Percentiles rank a stretch among this genome's conserved stretches.
These are phyloP conservation scores for Copsychus sechellarum DNA, from an alignment of 2,113 vertebrate species.

Conservation along the genomic window DNA sequence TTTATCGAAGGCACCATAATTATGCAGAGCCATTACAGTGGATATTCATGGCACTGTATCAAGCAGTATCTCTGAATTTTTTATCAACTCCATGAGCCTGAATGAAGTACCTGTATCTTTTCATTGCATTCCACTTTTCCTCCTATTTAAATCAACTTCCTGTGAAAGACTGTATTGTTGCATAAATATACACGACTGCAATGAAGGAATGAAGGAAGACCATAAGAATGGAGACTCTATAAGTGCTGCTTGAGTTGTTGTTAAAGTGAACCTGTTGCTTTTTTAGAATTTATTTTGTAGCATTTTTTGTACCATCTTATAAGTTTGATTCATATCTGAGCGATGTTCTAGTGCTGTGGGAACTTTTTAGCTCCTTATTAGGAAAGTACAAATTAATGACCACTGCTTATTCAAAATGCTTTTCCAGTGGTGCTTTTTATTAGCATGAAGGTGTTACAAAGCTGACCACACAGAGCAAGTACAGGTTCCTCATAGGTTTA, in stretches of 20 bases:
- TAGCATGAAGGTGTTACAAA: neutral
- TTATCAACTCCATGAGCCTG: neutral
- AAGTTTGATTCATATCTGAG: neutral
- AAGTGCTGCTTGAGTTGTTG: neutral
- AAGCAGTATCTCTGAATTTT: constrained; percentile 15
- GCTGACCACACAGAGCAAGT: neutral
- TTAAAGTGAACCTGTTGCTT: neutral
- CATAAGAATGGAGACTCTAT: rapidly evolving
- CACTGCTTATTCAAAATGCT: neutral
- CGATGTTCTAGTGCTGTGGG: neutral
- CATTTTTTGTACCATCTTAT: neutral
- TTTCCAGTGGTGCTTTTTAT: neutral
- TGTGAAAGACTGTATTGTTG: neutral
- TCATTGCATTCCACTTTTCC: neutral
- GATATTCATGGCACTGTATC: neutral
- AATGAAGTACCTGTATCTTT: neutral
- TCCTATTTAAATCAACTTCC: neutral
- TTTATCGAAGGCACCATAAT: neutral
- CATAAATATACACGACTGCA: neutral
- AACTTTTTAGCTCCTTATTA: neutral
- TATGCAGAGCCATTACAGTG: constrained; percentile 1
- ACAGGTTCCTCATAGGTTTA: neutral
- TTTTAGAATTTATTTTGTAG: neutral
- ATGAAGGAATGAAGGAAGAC: neutral
- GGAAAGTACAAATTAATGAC: neutral